Percentiles rank a stretch among this genome's conserved stretches.
Evolutionary conservation across 2,113 vertebrate genomes (phyloP).

Genomic region (Percina caprodes): DNA sequence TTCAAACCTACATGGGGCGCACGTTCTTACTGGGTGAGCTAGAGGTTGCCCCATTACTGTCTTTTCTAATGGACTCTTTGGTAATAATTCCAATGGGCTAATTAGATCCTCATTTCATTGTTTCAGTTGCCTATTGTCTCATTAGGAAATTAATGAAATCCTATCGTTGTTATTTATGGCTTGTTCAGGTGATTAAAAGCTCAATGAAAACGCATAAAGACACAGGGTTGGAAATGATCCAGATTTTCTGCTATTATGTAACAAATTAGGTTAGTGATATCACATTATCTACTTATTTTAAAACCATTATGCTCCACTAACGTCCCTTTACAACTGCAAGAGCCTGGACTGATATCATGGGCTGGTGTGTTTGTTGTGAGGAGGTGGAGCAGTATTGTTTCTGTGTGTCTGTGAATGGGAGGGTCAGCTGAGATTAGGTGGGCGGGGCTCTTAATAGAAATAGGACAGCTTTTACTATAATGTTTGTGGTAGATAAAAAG

Average conservation of each 20-base stretch:
- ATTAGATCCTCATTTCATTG: slow-evolving; percentile 60
- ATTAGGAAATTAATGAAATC: slow-evolving; percentile 52
- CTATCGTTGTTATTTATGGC: slow-evolving; percentile 52
- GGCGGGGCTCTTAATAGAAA: slow-evolving; percentile 52
- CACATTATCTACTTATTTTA: slow-evolving; percentile 15
- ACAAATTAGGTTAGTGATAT: slow-evolving; percentile 29
- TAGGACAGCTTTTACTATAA: slow-evolving; percentile 52
- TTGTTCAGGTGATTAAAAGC: slow-evolving; percentile 58
- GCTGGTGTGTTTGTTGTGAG: slow-evolving; percentile 18
- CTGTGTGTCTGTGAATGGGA: slow-evolving; percentile 15
- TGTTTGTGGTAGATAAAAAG: slow-evolving; percentile 64
- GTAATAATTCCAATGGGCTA: slow-evolving; percentile 59
- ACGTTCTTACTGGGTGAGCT: too few species aligned
- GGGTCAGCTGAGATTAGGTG: slow-evolving; percentile 32
- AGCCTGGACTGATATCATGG: background rate
- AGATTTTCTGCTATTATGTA: slow-evolving; percentile 25
- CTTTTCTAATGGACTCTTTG: slow-evolving; percentile 53
- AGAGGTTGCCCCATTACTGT: background rate
- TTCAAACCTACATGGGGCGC: too few species aligned
- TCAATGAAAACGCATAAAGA: slow-evolving; percentile 20
- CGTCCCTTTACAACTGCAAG: background rate
- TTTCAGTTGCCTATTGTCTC: slow-evolving; percentile 46
- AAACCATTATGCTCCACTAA: background rate
- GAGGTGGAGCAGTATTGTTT: slow-evolving; percentile 5
- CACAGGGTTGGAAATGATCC: slow-evolving; percentile 1